These are phyloP conservation scores for Drosophila paramelanica DNA, from an alignment of 2,888 invertebrate species.

Conservation along the genomic window DNA sequence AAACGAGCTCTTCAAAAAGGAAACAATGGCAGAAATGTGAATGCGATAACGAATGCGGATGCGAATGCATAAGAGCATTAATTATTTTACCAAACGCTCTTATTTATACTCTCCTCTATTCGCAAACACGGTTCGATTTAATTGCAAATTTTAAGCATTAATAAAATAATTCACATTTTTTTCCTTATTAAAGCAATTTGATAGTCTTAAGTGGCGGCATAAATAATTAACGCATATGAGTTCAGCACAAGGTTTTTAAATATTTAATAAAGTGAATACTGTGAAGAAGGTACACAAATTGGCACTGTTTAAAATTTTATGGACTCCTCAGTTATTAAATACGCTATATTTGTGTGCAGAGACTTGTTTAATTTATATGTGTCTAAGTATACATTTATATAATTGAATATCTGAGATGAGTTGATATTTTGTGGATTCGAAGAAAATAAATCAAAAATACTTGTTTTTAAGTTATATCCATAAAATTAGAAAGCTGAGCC, in stretches of 20 bases:
- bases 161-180: background rate
- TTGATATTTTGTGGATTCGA: too few species aligned
- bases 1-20: conserved; percentile 5
- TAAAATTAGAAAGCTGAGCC: too few species aligned
- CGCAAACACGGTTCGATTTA: background rate
- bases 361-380: background rate
- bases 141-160: background rate
- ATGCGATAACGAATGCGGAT: background rate
- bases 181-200: background rate
- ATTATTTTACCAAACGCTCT: background rate
- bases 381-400: too few species aligned
- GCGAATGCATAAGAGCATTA: background rate
- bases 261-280: background rate
- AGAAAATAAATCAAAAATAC: too few species aligned
- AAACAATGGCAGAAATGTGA: background rate
- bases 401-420: too few species aligned
- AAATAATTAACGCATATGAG: background rate
- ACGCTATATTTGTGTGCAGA: too few species aligned
- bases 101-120: background rate
- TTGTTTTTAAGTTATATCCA: too few species aligned
- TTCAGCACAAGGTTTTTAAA: background rate
- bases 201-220: background rate
- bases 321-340: background rate
- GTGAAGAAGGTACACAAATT: background rate
- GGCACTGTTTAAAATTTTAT: background rate